Evolutionary conservation across 2,797 vertebrate species (phyloP), one percentile per base, ranked within the genome.

Genomic region (Moxostoma hubbsi): DNA sequence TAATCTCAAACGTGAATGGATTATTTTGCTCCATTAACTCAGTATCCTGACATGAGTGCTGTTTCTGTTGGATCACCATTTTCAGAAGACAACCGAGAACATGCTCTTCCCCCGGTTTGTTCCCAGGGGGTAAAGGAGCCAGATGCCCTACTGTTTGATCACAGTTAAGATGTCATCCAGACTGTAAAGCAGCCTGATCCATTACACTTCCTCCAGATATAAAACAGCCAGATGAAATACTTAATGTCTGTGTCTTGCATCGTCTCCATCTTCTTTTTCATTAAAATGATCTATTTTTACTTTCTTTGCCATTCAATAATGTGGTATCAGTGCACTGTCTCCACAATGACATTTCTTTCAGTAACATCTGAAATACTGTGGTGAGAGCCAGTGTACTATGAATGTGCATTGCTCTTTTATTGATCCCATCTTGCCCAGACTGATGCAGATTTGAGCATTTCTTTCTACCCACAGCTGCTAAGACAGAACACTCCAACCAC

Each of bases 271-370:
- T 75, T 81, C 70, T 73, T 78, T 82, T 82, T 82, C 70, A 82
- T 82, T 82, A 78, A 73, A 69, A 73, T 78, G 58, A 82, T 82
- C 70, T 82, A 73, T 82, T 82, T 77, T 77, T 73, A 47, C 69
- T 73, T 77, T 73, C 75, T 79, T 73, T 1, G 5, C 47, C 75
- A 82, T 79, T 82, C 79, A 79, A 78, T 78, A 81, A 75, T 71
- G 66, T 62, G 67, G 61, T 78, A 81, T 84, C 79, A 84, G 67
- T 81, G 79, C 18, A 54, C 50, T 49, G 81, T 78, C 81, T 82
- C 81, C 64, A 51, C 81, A 58, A 67, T 78, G 81, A 81, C 71
- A 73, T 77, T 77, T 75, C 54, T 24, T 24, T 70, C 46, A 15
- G 81, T 69, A 73, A 69, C 54, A 73, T 73, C 64, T 82, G 77